A percentile compares a stretch with the other conserved stretches of the same genome.
Evolutionary conservation across 2,113 vertebrate species (phyloP).

Genomic region (Okapia johnstoni): DNA sequence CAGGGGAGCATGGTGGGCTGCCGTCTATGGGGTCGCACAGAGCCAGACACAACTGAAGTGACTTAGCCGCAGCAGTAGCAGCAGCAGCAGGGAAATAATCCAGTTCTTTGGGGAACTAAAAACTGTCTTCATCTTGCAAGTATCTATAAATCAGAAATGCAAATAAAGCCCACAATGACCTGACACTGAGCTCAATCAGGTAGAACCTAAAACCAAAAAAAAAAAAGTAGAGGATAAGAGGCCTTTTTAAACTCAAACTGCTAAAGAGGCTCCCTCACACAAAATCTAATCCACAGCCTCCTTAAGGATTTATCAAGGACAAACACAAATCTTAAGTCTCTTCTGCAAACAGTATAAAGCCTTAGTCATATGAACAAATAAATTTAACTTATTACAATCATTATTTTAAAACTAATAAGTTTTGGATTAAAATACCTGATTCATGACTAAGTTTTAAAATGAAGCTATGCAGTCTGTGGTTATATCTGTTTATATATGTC

Average conservation of each 20-base stretch:
- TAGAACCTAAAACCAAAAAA: neutral
- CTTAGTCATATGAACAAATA: neutral
- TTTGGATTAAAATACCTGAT: neutral
- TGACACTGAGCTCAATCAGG: neutral
- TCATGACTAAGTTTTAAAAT: neutral
- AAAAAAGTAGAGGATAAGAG: neutral
- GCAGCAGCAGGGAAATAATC: neutral
- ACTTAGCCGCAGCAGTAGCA: too few relatives aligned
- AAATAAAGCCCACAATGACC: neutral
- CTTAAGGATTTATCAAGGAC: neutral
- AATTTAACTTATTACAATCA: neutral
- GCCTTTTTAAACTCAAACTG: neutral
- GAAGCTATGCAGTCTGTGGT: neutral
- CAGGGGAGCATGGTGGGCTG: too few relatives aligned
- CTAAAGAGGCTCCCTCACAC: neutral
- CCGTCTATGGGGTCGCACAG: too few relatives aligned
- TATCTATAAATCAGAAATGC: neutral
- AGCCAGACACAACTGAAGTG: too few relatives aligned
- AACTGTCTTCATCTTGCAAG: neutral
- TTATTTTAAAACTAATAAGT: neutral
- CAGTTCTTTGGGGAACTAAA: neutral
- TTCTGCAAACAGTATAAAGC: neutral
- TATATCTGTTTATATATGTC: neutral
- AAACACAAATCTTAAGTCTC: neutral
- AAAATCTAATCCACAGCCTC: neutral